Conservation (phyloP, 2,113 vertebrate genomes). For the Notarius lentiginosus region DNA sequence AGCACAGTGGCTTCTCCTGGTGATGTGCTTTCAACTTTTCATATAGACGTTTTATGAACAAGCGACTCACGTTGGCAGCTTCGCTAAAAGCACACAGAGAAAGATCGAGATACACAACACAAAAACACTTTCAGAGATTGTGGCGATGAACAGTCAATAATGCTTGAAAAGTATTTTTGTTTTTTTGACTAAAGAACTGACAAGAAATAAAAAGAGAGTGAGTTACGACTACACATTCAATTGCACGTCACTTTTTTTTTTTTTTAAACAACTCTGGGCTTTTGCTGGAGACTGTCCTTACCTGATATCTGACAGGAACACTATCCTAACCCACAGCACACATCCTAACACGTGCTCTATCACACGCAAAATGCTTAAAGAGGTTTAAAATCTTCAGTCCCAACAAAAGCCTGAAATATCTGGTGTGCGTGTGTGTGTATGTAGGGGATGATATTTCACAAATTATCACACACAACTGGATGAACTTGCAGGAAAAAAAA, state of each 20-base stretch:
- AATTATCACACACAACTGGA: neutral
- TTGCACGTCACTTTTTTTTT: neutral
- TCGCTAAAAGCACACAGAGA: constrained; percentile 99
- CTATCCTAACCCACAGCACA: constrained; percentile 70
- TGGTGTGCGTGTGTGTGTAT: neutral
- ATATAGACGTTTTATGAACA: constrained; percentile 99
- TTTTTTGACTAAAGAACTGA: neutral
- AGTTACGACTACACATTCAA: constrained; percentile 61
- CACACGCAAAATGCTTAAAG: constrained; percentile 6
- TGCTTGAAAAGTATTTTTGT: constrained; percentile 58
- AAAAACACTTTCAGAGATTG: constrained; percentile 90
- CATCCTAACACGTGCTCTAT: constrained; percentile 68
- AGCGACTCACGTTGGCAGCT: constrained; percentile 99
- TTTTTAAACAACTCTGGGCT: constrained; percentile 37
- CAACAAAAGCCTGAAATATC: constrained; percentile 41
- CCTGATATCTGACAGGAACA: constrained; percentile 39
- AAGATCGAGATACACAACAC: constrained; percentile 99
- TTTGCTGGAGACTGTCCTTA: constrained; percentile 58
- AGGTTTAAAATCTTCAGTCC: constrained; percentile 7
- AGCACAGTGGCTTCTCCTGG: constrained; percentile 99
- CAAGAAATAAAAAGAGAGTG: neutral
- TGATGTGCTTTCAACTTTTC: constrained; percentile 99
- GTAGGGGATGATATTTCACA: neutral
- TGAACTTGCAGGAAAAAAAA: constrained; percentile 37
- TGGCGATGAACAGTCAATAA: constrained; percentile 87